These are phyloP conservation scores for Ctenopoma multispine DNA, from an alignment of 2,797 vertebrate species.

Conservation along the genomic window DNA sequence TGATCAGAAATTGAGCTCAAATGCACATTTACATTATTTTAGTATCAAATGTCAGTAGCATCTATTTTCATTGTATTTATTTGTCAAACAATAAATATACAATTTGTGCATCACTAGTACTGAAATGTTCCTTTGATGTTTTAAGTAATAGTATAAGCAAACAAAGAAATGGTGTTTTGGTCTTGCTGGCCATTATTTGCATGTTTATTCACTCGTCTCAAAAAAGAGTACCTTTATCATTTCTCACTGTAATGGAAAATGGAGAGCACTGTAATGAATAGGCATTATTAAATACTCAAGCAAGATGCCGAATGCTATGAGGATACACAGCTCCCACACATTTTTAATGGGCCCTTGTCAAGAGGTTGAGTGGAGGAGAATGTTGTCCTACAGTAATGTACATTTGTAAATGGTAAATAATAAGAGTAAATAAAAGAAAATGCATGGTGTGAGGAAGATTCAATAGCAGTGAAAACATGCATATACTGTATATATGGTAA, in stretches of 20 bases:
- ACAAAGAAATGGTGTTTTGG: background rate
- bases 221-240: constrained; percentile 35
- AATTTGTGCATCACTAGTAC: background rate
- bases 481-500: background rate
- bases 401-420: constrained; percentile 24
- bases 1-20: background rate
- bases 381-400: constrained; percentile 13
- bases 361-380: constrained; percentile 39
- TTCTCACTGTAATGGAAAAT: constrained; percentile 42
- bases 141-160: background rate
- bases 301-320: constrained; percentile 35
- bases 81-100: background rate
- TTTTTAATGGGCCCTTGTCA: constrained; percentile 55
- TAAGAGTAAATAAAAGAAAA: constrained; percentile 11
- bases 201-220: constrained; percentile 44
- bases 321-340: constrained; percentile 43
- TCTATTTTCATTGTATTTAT: constrained; percentile 2
- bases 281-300: constrained; percentile 55
- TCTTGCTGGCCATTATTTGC: constrained; percentile 22
- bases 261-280: constrained; percentile 55
- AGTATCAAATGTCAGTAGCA: background rate
- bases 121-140: constrained; percentile 5
- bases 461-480: background rate
- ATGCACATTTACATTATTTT: background rate
- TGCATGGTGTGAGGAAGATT: background rate